Evolutionary conservation across 2,888 invertebrate genomes (phyloP), one percentile per base, ranked within the genome.

Genomic region (Loripinus fragilis): DNA sequence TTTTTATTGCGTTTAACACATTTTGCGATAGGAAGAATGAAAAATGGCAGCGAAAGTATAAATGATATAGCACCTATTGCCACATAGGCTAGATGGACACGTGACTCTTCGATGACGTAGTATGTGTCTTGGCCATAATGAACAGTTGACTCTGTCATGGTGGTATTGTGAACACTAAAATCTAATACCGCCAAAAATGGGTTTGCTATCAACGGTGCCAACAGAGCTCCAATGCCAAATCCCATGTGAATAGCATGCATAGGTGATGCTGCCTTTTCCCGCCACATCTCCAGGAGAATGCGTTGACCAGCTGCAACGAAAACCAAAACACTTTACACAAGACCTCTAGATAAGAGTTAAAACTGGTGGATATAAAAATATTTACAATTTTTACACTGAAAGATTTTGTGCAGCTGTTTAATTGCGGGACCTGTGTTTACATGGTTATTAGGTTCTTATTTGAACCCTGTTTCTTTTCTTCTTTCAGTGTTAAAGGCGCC

Each of bases 201-300:
- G 66, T 78, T 79, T 2, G 84, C 86, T 17, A 89, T 74, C 8
- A 85, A 71, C 0, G 88, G 88, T 0, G 77, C 80, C n/a, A 85
- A 55, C 0, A 88, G 35, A n/a, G 88, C 87, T 5, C 90, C 90
- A 12, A 90, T 64, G 2, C 89, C 89, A 64, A 85, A 90, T 15
- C 89, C 89, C 70, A 87, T 87, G 67, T 90, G 89, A 28, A 88
- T 68, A 15, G 84, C 77, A 68, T 89, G 86, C 77, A 88, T 81
- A 7, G 90, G 89, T 12, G 85, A 69, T 5, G 89, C 80, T 1
- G 87, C 78, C 17, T 85, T 65, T 10, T 85, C 80, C 41, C 73
- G 75, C 90, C 90, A 90, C 74, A 88, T 74, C 66, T 85, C 77
- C 25, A 89, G 52, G 1, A 85, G 50, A 50, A 88, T 82, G 10